Evolutionary conservation across 2,797 vertebrate species (phyloP).

Genomic region (Danio choprae): DNA sequence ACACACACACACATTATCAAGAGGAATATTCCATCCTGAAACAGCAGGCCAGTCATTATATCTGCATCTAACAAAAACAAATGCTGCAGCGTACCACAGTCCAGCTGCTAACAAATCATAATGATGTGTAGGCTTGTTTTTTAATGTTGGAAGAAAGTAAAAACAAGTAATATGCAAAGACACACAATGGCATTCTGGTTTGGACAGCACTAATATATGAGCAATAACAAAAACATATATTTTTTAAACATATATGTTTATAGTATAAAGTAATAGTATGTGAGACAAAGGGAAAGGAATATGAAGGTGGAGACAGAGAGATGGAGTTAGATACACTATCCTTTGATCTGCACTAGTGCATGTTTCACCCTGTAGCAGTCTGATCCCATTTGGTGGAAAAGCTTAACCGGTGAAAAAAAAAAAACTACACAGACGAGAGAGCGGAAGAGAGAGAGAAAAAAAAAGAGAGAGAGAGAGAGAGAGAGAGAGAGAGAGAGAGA

Average conservation of each 20-base stretch:
- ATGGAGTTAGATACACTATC: constrained; percentile 1
- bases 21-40: constrained; percentile 2
- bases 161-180: neutral
- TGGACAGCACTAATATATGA: neutral
- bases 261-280: neutral
- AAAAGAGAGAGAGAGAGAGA: neutral
- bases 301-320: constrained; percentile 28
- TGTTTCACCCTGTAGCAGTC: constrained; percentile 27
- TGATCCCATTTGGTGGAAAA: constrained; percentile 38
- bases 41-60: constrained; percentile 38
- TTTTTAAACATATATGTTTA: too few relatives aligned
- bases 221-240: neutral
- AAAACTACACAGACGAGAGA: neutral
- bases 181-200: neutral
- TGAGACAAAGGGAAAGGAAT: neutral
- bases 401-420: constrained; percentile 39
- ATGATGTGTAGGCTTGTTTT: constrained; percentile 1
- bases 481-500: constrained; percentile 6
- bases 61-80: constrained; percentile 10
- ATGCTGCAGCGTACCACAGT: neutral
- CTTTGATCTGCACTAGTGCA: constrained; percentile 27
- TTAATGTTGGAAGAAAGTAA: neutral
- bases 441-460: neutral
- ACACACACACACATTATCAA: constrained; percentile 7
- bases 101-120: constrained; percentile 1